Base-by-base conservation (phyloP, 2,113 vertebrate species). In the Peromyscus polionotus region DNA sequence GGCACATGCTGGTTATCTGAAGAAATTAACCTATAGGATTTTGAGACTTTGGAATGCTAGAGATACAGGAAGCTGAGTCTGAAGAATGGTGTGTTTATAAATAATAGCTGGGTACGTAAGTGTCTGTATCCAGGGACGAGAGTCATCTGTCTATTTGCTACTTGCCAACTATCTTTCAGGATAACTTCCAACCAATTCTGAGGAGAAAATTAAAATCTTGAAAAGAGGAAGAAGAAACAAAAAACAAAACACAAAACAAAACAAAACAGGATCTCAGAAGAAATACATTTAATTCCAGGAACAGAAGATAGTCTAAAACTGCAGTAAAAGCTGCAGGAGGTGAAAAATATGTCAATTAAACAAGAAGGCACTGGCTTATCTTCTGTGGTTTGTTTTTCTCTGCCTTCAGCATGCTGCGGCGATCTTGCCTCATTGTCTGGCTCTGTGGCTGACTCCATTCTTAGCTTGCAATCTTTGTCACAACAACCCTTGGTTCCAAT, bases 261-360 rank as follows among this genome's bases (percentile, higher is more conserved):
- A 61, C 36, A 76, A 77, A 81, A 61, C 77, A 70, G 48, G 11
- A 59, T 86, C 45, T 83, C 4, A 45, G 11, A 85, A 73, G 33
- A 84, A 92, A 91, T 84, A 14, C 2, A 85, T 85, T 94, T 57
- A 70, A 45, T 86, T 14, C 12, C 79, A 65, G 45, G 45, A 65
- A 76, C 72, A 28, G 45, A 85, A 94, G 68, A 75, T 92, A 88
- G 63, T 88, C 65, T 80, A 61, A 90, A 94, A 93, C 24, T 77
- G 28, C 72, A 59, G 33, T 13, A 76, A 31, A 86, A 76, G 20
- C 39, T 24, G 73, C 42, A 57, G n/a, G 86, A 51, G 68, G 45
- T 22, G 89, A 76, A 24, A 88, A 85, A 51, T 76, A 13, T 67
- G 67, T 88, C n/a, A 79, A 39, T 93, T 95, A 90, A 70, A 84